phyloP scores from a whole-genome alignment of 2,888 invertebrate species.

The Hedya salicella region DNA sequence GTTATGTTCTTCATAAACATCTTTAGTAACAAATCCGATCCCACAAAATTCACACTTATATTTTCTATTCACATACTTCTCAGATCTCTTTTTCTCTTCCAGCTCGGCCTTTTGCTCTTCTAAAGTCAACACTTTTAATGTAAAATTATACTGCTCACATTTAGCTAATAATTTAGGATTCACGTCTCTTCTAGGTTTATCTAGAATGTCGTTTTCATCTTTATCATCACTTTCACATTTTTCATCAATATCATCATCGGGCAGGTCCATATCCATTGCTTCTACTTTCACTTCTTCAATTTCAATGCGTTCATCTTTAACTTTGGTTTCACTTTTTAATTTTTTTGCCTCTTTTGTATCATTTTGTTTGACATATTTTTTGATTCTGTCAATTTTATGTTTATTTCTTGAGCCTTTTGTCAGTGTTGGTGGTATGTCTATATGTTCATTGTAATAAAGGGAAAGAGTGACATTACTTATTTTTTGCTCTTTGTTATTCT shows the following conservation, averaged over 20 bases:
- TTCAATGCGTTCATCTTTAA: slow-evolving; percentile 10
- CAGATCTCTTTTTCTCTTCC: slow-evolving; percentile 38
- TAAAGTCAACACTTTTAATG: slow-evolving; percentile 38
- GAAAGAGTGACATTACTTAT: slow-evolving; percentile 8
- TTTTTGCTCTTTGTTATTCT: slow-evolving; percentile 11
- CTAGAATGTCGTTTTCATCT: slow-evolving; percentile 10
- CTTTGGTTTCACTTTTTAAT: background rate
- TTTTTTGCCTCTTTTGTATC: background rate
- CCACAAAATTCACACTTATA: slow-evolving; percentile 44
- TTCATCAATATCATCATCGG: slow-evolving; percentile 2
- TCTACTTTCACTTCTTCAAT: slow-evolving; percentile 22
- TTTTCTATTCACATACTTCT: slow-evolving; percentile 41
- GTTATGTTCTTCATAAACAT: slow-evolving; percentile 44
- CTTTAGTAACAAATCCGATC: slow-evolving; percentile 43
- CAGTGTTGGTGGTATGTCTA: slow-evolving; percentile 27
- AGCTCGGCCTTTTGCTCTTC: slow-evolving; percentile 45
- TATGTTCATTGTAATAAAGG: slow-evolving; percentile 17
- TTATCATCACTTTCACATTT: background rate
- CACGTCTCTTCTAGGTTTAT: slow-evolving; percentile 3
- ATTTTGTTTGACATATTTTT: background rate
- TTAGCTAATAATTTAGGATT: slow-evolving; percentile 22
- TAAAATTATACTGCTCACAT: slow-evolving; percentile 41
- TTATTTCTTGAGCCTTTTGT: slow-evolving; percentile 18
- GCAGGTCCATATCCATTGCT: background rate
- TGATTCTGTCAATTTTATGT: background rate